Evolutionary conservation across 2,797 vertebrate species (phyloP).

Genomic region (Cuniculus paca): DNA sequence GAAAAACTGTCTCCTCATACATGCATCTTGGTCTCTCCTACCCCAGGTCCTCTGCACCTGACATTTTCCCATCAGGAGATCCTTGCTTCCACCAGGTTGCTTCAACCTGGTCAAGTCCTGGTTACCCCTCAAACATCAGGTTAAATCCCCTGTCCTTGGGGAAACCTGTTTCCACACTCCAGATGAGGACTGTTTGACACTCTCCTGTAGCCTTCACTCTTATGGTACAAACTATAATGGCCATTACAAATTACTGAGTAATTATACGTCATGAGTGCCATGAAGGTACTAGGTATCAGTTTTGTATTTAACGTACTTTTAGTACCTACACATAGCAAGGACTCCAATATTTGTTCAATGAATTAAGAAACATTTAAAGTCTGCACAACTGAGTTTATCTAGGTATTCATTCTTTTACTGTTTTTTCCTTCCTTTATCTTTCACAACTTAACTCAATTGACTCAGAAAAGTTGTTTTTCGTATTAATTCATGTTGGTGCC

Average conservation of each 20-base stretch:
- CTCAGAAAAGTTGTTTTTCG: neutral
- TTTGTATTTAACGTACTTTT: neutral
- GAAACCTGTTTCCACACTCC: neutral
- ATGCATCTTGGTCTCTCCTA: neutral
- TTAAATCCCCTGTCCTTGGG: neutral
- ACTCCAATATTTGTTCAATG: neutral
- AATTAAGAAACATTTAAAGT: neutral
- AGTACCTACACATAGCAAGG: neutral
- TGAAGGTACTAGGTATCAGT: fast-evolving
- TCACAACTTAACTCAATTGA: neutral
- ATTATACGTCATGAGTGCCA: fast-evolving
- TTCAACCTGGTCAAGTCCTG: neutral
- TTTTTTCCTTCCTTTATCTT: neutral
- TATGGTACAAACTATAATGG: neutral
- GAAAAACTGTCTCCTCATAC: neutral
- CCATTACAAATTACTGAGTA: neutral
- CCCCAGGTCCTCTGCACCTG: neutral
- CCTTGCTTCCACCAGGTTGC: neutral
- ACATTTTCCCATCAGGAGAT: neutral
- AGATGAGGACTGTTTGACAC: neutral
- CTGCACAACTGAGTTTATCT: neutral
- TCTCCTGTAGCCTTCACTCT: neutral
- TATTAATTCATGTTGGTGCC: neutral
- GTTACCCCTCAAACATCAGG: neutral
- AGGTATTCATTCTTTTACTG: neutral